Evolutionary conservation across 1,140 invertebrate genomes (phyloP).

Genomic region (Telenomus remus): DNA sequence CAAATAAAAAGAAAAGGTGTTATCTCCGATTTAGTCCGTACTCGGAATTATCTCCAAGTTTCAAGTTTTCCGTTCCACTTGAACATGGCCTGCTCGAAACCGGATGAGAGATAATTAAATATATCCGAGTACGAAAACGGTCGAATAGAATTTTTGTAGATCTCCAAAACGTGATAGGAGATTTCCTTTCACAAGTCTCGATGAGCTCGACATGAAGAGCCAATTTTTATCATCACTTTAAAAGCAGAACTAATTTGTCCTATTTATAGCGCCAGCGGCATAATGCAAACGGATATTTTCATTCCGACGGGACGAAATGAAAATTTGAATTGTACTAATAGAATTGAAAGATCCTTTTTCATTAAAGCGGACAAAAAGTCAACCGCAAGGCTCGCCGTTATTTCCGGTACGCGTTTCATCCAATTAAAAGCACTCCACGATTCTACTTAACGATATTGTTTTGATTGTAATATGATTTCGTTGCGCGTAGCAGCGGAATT

Average conservation of each 20-base stretch:
- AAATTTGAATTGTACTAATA: conserved; percentile 3
- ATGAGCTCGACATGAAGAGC: conserved; percentile 26
- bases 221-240: no score
- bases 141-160: conserved; percentile 65
- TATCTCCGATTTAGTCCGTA: conserved; percentile 62
- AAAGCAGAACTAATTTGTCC: no score
- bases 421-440: conserved; percentile 23
- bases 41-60: conserved; percentile 63
- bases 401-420: conserved; percentile 3
- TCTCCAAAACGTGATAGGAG: conserved; percentile 58
- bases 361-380: not conserved
- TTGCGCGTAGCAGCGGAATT: conserved; percentile 1
- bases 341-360: conserved; percentile 1
- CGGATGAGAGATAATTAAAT: conserved; percentile 68
- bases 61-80: conserved; percentile 49
- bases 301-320: not conserved
- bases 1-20: conserved; percentile 64
- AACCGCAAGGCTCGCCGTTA: no score
- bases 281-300: not conserved
- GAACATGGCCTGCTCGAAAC: conserved; percentile 31
- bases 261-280: not conserved
- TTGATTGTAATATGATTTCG: conserved; percentile 39
- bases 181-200: conserved; percentile 54
- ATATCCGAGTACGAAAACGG: conserved; percentile 66
- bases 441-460: conserved; percentile 21